A percentile compares a stretch with the other conserved stretches of the same genome.
These are phyloP conservation scores for Paratrypauchen microcephalus DNA, from an alignment of 2,797 vertebrate genomes.

Conservation along the genomic window DNA sequence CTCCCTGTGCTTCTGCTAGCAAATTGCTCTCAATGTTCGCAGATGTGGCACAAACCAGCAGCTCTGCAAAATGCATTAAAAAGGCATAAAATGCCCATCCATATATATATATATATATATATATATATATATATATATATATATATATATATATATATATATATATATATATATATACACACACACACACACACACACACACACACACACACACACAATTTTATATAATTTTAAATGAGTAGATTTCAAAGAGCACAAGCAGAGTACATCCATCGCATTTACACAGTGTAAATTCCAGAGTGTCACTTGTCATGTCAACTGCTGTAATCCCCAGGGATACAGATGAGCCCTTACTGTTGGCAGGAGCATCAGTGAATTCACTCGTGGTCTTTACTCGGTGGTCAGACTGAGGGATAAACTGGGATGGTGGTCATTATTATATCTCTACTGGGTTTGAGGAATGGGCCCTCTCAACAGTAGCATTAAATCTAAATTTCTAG, in stretches of 20 bases:
- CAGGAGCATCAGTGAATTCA: conserved; percentile 28
- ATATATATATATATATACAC: too few species aligned
- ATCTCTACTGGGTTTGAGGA: conserved; percentile 15
- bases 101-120: too few species aligned
- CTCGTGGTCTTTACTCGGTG: neutral
- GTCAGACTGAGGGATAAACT: conserved; percentile 14
- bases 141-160: too few species aligned
- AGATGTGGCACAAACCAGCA: conserved; percentile 48
- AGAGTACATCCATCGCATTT: neutral
- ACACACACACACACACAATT: too few species aligned
- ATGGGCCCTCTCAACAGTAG: conserved; percentile 36
- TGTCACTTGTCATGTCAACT: conserved; percentile 8
- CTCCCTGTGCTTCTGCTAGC: conserved; percentile 56
- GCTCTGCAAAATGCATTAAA: conserved; percentile 38
- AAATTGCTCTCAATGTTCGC: conserved; percentile 65
- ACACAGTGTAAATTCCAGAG: neutral
- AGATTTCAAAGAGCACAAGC: neutral
- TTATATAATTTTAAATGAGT: too few species aligned
- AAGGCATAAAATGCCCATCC: neutral
- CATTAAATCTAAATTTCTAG: conserved; percentile 25
- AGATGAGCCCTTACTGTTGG: conserved; percentile 12
- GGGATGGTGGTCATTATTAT: conserved; percentile 21
- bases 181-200: too few species aligned
- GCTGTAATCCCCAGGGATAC: conserved; percentile 5
- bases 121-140: too few species aligned